Conservation (phyloP, 2,888 invertebrate genomes). For the Macaria notata region DNA sequence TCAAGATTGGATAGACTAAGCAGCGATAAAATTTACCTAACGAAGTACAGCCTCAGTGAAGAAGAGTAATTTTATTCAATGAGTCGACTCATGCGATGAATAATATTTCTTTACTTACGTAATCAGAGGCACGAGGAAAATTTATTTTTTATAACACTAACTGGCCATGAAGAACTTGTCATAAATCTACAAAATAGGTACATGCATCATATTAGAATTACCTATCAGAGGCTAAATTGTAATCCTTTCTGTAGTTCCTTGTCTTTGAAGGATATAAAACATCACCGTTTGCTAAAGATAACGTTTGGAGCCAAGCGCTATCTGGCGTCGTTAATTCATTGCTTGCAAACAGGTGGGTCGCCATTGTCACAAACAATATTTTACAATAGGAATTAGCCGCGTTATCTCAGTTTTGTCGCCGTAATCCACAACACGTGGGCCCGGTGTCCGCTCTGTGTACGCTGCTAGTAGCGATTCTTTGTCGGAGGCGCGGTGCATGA, state of each 20-base stretch:
- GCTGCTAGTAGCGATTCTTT: conserved; percentile 66
- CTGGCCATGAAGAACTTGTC: too few relatives aligned
- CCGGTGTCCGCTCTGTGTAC: conserved; percentile 60
- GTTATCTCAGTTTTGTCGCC: conserved; percentile 38
- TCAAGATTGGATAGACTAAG: conserved; percentile 25
- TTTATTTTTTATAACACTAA: too few relatives aligned
- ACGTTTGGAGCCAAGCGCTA: conserved; percentile 8
- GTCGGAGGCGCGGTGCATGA: conserved; percentile 76
- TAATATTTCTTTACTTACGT: too few relatives aligned
- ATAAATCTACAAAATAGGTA: too few relatives aligned
- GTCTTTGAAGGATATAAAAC: conserved; percentile 9
- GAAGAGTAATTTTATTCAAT: not conserved
- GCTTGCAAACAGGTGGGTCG: conserved; percentile 42
- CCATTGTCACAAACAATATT: conserved; percentile 26
- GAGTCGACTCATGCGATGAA: too few relatives aligned
- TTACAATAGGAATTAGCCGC: conserved; percentile 28
- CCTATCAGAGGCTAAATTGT: not conserved
- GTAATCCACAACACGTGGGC: conserved; percentile 60
- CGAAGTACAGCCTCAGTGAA: conserved; percentile 30
- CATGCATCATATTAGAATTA: too few relatives aligned
- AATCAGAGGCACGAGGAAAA: too few relatives aligned
- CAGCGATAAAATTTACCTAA: conserved; percentile 34
- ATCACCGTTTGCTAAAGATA: conserved; percentile 5
- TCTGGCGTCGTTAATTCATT: conserved; percentile 32
- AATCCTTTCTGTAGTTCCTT: conserved; percentile 3